These are phyloP conservation scores for Melitaea athalia DNA, from an alignment of 2,888 invertebrate genomes.

Conservation along the genomic window DNA sequence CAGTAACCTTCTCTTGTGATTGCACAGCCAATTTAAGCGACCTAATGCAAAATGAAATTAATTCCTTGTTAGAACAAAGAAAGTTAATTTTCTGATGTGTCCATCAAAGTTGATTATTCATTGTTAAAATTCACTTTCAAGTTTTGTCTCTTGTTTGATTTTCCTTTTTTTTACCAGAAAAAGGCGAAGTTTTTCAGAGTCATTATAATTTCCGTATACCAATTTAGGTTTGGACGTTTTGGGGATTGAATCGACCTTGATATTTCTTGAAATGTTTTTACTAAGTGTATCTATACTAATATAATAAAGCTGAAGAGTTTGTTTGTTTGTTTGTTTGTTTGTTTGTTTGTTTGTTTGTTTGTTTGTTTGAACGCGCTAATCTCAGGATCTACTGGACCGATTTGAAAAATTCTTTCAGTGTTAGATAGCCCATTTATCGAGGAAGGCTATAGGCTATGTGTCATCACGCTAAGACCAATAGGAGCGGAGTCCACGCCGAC, in stretches of 20 bases:
- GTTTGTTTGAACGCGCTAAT: no score
- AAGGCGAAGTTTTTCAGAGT: constrained; percentile 14
- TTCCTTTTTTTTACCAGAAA: constrained; percentile 14
- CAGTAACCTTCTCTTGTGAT: constrained; percentile 28
- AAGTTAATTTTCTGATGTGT: constrained; percentile 47
- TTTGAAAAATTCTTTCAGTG: no score
- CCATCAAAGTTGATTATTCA: constrained; percentile 55
- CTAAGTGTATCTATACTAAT: no score
- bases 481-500: no score
- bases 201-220: constrained; percentile 16
- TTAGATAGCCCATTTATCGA: no score
- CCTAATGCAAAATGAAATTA: constrained; percentile 38
- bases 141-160: constrained; percentile 35
- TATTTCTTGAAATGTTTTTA: not conserved
- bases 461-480: no score
- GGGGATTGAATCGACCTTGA: constrained; percentile 2
- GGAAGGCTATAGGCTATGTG: no score
- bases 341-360: no score
- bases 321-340: no score
- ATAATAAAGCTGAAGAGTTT: no score
- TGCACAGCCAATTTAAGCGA: constrained; percentile 29
- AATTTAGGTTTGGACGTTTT: constrained; percentile 14
- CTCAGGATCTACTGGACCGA: no score
- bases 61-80: constrained; percentile 50
- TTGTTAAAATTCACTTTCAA: constrained; percentile 46